phyloP scores from a whole-genome alignment of 2,888 invertebrate species.

The Yponomeuta evonymella region DNA sequence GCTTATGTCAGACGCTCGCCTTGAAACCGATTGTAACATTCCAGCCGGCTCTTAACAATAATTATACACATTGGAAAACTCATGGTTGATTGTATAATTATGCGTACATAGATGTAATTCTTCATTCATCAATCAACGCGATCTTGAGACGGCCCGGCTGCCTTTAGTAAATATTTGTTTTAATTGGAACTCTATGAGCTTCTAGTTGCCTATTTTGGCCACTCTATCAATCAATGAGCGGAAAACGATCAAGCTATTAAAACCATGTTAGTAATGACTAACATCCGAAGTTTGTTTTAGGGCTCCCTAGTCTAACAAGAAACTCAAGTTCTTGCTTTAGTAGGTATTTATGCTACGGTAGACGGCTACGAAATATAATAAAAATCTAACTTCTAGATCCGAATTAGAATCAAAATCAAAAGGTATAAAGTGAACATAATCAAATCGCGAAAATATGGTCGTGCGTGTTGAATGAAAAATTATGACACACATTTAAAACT shows the following conservation, averaged over 20 bases:
- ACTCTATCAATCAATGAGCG: not conserved
- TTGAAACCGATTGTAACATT: slow-evolving; percentile 46
- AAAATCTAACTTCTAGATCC: too few relatives aligned
- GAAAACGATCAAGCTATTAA: not conserved
- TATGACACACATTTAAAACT: too few relatives aligned
- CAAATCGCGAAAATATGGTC: too few relatives aligned
- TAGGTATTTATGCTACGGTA: too few relatives aligned
- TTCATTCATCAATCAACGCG: slow-evolving; percentile 45
- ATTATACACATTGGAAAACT: slow-evolving; percentile 30
- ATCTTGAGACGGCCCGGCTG: slow-evolving; percentile 12
- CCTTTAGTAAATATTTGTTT: slow-evolving; percentile 13
- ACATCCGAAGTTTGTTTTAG: not conserved
- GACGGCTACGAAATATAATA: too few relatives aligned
- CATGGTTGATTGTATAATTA: not conserved
- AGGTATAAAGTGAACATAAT: too few relatives aligned
- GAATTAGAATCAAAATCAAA: too few relatives aligned
- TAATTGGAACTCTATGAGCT: not conserved
- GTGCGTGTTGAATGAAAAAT: too few relatives aligned
- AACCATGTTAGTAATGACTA: not conserved
- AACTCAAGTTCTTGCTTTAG: too few relatives aligned
- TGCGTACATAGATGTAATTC: slow-evolving; percentile 2
- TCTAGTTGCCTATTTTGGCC: not conserved
- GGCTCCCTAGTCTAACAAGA: too few relatives aligned
- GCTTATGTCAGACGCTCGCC: slow-evolving; percentile 54
- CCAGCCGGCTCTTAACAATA: slow-evolving; percentile 34